phyloP scores from a whole-genome alignment of 2,113 vertebrate genomes.

The Cyprinodon brontotheroides region DNA sequence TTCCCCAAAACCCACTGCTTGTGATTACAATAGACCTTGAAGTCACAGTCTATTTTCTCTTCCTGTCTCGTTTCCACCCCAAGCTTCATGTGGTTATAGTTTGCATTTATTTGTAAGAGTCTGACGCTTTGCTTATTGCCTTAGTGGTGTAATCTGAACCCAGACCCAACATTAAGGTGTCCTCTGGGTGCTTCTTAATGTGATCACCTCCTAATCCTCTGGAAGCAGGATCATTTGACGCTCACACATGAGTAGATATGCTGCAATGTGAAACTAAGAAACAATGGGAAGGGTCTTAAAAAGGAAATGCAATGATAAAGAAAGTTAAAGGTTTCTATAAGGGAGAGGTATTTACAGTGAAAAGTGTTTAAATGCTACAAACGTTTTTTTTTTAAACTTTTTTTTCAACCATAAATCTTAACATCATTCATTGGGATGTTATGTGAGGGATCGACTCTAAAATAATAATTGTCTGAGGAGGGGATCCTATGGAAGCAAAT shows the following conservation, averaged over 20 bases:
- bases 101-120: constrained; percentile 76
- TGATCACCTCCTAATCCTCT: constrained; percentile 48
- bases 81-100: constrained; percentile 73
- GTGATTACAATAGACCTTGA: constrained; percentile 75
- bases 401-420: too few relatives aligned
- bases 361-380: too few relatives aligned
- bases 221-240: constrained; percentile 15
- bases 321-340: too few relatives aligned
- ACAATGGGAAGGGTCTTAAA: too few relatives aligned
- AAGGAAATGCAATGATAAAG: too few relatives aligned
- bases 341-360: too few relatives aligned
- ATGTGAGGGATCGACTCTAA: too few relatives aligned
- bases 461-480: too few relatives aligned
- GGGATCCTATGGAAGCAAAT: too few relatives aligned
- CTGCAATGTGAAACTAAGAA: background rate
- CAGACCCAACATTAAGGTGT: constrained; percentile 72
- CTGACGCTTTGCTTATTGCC: constrained; percentile 63
- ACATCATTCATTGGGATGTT: too few relatives aligned
- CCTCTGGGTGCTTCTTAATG: constrained; percentile 59
- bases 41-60: constrained; percentile 72
- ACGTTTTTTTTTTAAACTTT: too few relatives aligned
- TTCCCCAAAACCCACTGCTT: constrained; percentile 68
- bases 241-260: too few relatives aligned
- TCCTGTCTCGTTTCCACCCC: constrained; percentile 64
- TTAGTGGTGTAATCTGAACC: constrained; percentile 67